phyloP scores from a whole-genome alignment of 1,140 invertebrate species.

The Euglossa dilemma region DNA sequence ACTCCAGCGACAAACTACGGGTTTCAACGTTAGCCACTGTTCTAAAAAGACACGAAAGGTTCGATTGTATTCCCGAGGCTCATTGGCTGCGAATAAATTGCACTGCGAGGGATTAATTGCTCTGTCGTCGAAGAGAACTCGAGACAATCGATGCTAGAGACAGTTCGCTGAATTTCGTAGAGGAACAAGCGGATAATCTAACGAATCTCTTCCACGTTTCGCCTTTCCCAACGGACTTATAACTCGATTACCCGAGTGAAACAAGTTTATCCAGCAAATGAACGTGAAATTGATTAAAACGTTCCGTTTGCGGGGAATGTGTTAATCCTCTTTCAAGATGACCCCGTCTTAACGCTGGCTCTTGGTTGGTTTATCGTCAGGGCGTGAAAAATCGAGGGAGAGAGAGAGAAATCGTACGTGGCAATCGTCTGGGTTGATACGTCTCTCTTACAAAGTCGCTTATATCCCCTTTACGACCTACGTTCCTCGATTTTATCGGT shows the following conservation, averaged over 20 bases:
- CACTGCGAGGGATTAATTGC: neutral
- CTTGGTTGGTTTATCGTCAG: too few relatives aligned
- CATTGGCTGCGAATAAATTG: too few relatives aligned
- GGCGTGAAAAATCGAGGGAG: neutral
- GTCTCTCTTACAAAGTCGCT: neutral
- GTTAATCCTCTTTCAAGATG: neutral
- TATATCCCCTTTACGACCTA: slow-evolving; percentile 8
- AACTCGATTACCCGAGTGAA: neutral
- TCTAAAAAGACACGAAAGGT: too few relatives aligned
- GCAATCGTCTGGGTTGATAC: neutral
- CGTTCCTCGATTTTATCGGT: slow-evolving; percentile 32
- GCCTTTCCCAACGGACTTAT: too few relatives aligned
- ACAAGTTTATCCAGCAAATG: neutral
- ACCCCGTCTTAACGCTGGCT: neutral
- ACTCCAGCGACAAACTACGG: too few relatives aligned
- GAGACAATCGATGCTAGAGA: neutral
- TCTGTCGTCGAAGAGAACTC: neutral
- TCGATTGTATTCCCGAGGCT: too few relatives aligned
- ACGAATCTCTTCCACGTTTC: neutral
- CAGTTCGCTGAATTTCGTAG: neutral
- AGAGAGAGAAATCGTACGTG: neutral
- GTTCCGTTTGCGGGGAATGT: neutral
- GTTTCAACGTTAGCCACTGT: too few relatives aligned
- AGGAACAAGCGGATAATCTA: neutral
- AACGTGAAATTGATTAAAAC: slow-evolving; percentile 9